A percentile compares a stretch with the other conserved stretches of the same genome.
Conservation (phyloP, 2,797 vertebrate genomes). For the Pseudomugil gertrudae region DNA sequence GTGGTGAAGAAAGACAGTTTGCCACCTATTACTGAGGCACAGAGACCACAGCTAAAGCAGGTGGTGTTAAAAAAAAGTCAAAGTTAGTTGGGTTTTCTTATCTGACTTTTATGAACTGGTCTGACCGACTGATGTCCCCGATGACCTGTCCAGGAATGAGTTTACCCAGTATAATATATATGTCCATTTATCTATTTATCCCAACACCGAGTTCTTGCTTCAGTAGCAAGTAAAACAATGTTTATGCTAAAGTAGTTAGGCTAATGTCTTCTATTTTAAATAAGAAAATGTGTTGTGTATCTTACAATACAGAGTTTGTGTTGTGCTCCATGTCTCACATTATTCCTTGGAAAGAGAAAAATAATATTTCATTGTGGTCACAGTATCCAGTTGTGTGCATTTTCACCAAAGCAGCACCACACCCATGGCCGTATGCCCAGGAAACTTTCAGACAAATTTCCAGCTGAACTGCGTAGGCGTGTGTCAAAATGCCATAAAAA, state of each 20-base stretch:
- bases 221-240: neutral
- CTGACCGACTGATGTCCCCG: too few relatives aligned
- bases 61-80: too few relatives aligned
- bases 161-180: too few relatives aligned
- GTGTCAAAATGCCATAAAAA: slow-evolving; percentile 38
- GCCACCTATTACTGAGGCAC: too few relatives aligned
- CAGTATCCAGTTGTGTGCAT: slow-evolving; percentile 35
- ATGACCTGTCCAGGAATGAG: too few relatives aligned
- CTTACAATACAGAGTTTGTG: neutral
- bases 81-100: too few relatives aligned
- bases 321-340: neutral
- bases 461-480: slow-evolving; percentile 46
- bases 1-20: too few relatives aligned
- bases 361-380: slow-evolving; percentile 32
- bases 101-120: too few relatives aligned
- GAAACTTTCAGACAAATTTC: slow-evolving; percentile 61
- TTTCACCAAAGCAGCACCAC: slow-evolving; percentile 49
- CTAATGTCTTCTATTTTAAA: neutral
- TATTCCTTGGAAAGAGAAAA: slow-evolving; percentile 18
- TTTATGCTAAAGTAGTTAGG: neutral
- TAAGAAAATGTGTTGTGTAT: neutral
- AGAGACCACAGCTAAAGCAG: too few relatives aligned
- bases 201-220: neutral
- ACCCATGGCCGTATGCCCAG: slow-evolving; percentile 63
- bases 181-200: too few relatives aligned